Evolutionary conservation across 2,888 invertebrate species (phyloP).

Genomic region (Augochlorella aurata): DNA sequence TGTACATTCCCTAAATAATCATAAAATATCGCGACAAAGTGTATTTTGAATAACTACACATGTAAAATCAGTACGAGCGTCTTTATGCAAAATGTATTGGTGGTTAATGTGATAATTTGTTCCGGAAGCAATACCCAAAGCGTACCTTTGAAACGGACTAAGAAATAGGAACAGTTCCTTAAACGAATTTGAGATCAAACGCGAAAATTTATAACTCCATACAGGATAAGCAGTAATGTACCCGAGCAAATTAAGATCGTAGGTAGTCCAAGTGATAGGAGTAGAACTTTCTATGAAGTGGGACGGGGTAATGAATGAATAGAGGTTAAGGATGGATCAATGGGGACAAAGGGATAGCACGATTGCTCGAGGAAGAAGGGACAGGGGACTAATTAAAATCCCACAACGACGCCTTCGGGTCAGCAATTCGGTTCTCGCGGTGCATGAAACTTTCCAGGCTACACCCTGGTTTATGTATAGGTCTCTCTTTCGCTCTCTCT

Average conservation of each 20-base stretch:
- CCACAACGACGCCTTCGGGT: constrained; percentile 75
- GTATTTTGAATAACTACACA: background rate
- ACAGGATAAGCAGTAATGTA: constrained; percentile 25
- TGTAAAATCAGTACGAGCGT: background rate
- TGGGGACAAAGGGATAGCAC: constrained; percentile 61
- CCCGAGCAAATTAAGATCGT: constrained; percentile 58
- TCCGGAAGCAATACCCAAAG: background rate
- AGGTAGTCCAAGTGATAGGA: constrained; percentile 52
- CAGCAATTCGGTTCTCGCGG: constrained; percentile 72
- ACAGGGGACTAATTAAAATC: constrained; percentile 78
- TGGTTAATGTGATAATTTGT: background rate
- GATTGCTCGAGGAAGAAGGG: constrained; percentile 70
- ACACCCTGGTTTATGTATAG: constrained; percentile 50
- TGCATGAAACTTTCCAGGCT: constrained; percentile 65
- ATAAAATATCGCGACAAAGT: no score
- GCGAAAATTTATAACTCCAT: constrained; percentile 3
- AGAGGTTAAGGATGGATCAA: constrained; percentile 71
- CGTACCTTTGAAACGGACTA: background rate
- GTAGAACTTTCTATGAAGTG: constrained; percentile 69
- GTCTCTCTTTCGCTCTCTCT: no score
- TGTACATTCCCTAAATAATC: background rate
- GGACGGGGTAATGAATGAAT: constrained; percentile 68
- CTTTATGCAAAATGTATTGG: background rate
- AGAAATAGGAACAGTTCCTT: background rate
- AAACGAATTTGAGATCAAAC: constrained; percentile 4